Base-by-base conservation (phyloP, 1,140 invertebrate species). In the Hirudo medicinalis region DNA sequence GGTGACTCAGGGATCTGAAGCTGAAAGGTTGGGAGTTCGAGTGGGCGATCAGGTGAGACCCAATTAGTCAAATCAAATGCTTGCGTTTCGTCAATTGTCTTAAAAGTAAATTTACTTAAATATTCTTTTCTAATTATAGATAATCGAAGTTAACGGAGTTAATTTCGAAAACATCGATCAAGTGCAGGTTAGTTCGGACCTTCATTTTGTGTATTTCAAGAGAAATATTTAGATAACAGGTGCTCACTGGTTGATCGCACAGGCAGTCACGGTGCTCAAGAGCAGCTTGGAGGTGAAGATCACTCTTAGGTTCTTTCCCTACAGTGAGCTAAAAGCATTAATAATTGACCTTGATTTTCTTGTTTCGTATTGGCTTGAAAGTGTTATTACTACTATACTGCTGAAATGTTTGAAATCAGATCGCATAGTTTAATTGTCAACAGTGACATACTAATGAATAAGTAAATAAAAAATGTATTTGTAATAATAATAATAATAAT, bases 101-200 rank as follows among this genome's bases (percentile, higher is more conserved):
- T 49, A 17, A 8, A 49, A 2, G 43, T 49, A 15, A 49, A 49
- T 49, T 49, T 17, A 49, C 43, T 49, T 49, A 32, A 63, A 13
- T 73, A 19, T 43, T 72, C 67, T 66, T 36, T 2, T 36, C 2
- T 36, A 36, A 15, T 76, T 77, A 57, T 74, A 80, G 78, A 82
- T 82, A 66, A 68, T 82, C 66, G 76, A 73, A 57, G 80, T 81
- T 29, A 82, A 82, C 72, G 76, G 78, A 17, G 73, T 74, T 25
- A 75, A 77, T 67, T 82, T 82, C 76, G 77, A 79, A 69, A 76
- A 77, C 25, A 80, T 82, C 70, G 79, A 79, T 60, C 80, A 82
- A 75, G 73, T 77, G 49, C 76, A 79, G 75, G 80, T 80, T 71
- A 72, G 73, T 70, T 63, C 8, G 11, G 22, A 13, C 22, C 17